Conservation (phyloP, 2,797 vertebrate genomes). For the Crenichthys baileyi region DNA sequence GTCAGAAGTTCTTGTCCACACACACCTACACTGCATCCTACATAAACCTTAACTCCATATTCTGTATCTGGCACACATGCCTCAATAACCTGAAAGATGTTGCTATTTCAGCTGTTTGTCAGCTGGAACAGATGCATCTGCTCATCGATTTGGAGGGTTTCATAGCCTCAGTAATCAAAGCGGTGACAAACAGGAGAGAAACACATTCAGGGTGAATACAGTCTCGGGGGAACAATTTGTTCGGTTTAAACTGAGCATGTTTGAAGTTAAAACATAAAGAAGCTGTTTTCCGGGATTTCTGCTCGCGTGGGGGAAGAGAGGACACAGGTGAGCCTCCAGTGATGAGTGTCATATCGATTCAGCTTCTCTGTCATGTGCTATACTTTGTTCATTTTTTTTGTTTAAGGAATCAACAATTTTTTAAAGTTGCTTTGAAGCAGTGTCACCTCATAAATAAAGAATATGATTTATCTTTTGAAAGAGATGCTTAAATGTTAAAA, state of each 20-base stretch:
- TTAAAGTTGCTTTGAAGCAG: conserved; percentile 17
- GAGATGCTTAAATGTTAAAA: conserved; percentile 45
- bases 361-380: conserved; percentile 42
- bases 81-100: conserved; percentile 42
- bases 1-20: conserved; percentile 29
- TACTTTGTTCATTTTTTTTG: conserved; percentile 49
- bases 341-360: conserved; percentile 61
- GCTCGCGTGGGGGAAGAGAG: conserved; percentile 44
- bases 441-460: conserved; percentile 30
- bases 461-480: conserved; percentile 31
- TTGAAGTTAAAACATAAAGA: conserved; percentile 63
- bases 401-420: conserved; percentile 48
- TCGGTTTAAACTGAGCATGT: conserved; percentile 53
- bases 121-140: conserved; percentile 42
- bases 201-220: conserved; percentile 53
- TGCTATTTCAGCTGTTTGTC: conserved; percentile 64
- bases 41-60: conserved; percentile 13
- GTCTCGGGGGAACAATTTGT: conserved; percentile 63
- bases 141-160: conserved; percentile 30
- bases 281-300: conserved; percentile 55
- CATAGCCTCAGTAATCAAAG: conserved; percentile 58
- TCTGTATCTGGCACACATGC: conserved; percentile 22
- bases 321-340: conserved; percentile 45
- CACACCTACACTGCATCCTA: neutral
- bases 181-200: conserved; percentile 42